Evolutionary conservation across 1,140 invertebrate genomes (phyloP).

Genomic region (Octopus sinensis): DNA sequence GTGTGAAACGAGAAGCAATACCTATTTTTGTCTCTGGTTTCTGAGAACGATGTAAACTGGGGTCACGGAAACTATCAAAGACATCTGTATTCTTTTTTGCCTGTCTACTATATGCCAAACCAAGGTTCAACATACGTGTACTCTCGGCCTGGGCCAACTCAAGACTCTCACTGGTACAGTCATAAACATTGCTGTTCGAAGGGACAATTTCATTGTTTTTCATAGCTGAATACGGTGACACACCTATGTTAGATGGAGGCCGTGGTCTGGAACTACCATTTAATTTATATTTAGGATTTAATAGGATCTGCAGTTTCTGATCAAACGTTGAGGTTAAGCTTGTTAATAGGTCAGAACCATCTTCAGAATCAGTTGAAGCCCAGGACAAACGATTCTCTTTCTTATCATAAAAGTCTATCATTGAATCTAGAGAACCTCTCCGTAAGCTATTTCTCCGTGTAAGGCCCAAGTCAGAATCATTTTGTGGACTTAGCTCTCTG

Average conservation of each 20-base stretch:
- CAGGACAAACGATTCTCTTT: slow-evolving; percentile 37
- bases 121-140: not conserved
- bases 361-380: slow-evolving; percentile 58
- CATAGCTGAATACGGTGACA: slow-evolving; percentile 60
- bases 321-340: slow-evolving; percentile 74
- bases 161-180: slow-evolving; percentile 21
- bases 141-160: slow-evolving; percentile 8
- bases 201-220: slow-evolving; percentile 62
- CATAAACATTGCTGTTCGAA: slow-evolving; percentile 58
- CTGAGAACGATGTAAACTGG: slow-evolving; percentile 48
- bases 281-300: slow-evolving; percentile 46
- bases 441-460: slow-evolving; percentile 34
- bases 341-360: slow-evolving; percentile 65
- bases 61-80: slow-evolving; percentile 39
- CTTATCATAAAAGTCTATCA: slow-evolving; percentile 61
- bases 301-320: slow-evolving; percentile 68
- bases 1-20: slow-evolving; percentile 50
- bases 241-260: not conserved
- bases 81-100: not conserved
- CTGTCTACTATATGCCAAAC: not conserved
- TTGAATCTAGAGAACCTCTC: slow-evolving; percentile 66
- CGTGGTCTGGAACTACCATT: slow-evolving; percentile 58
- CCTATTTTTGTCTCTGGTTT: slow-evolving; percentile 50
- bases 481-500: slow-evolving; percentile 15
- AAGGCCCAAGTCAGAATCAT: slow-evolving; percentile 22